Evolutionary conservation across 2,113 vertebrate species (phyloP).

Genomic region (Urocitellus parryii): DNA sequence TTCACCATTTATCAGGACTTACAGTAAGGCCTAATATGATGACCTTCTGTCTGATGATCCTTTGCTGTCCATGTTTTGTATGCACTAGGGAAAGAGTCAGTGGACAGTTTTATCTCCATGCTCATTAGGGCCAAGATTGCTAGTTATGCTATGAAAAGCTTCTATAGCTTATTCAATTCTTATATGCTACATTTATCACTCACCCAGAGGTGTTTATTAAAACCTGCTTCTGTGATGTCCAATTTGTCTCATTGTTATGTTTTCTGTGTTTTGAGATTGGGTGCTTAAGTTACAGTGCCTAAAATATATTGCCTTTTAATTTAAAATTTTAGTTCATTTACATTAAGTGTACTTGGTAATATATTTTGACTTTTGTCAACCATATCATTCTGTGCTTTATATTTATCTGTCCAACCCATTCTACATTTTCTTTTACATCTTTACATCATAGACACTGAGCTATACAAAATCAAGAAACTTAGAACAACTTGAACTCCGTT

Average conservation of each 20-base stretch:
- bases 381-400: not conserved
- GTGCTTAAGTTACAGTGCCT: not conserved
- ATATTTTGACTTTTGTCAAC: not conserved
- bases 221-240: not conserved
- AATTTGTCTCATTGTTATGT: not conserved
- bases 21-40: not conserved
- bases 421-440: not conserved
- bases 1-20: not conserved
- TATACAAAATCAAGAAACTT: not conserved
- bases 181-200: not conserved
- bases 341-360: not conserved
- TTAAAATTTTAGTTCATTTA: not conserved
- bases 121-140: not conserved
- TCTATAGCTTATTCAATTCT: not conserved
- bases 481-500: not conserved
- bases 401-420: not conserved
- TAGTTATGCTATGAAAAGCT: not conserved
- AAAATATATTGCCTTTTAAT: conserved; percentile 1
- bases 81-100: not conserved
- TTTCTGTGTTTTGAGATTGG: not conserved
- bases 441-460: not conserved
- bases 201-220: not conserved
- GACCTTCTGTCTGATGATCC: not conserved
- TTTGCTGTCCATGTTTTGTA: not conserved
- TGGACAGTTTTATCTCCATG: not conserved